Conservation (phyloP, 2,888 invertebrate genomes). For the Nipponacmea schrenckii region DNA sequence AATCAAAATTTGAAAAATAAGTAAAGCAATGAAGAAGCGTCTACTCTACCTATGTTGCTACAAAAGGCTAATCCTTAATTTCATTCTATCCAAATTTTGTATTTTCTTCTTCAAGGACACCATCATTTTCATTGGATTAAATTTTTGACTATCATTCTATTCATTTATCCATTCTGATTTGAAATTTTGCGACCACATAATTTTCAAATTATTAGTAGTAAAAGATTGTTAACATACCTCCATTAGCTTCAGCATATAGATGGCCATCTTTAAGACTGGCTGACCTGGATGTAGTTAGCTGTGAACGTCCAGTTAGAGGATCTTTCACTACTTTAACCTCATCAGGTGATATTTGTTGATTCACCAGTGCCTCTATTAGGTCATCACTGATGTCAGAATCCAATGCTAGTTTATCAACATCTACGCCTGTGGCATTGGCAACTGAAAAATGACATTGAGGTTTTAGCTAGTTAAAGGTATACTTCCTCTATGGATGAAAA, state of each 20-base stretch:
- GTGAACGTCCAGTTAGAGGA: conserved; percentile 45
- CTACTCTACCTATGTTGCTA: conserved; percentile 9
- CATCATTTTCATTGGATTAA: no score
- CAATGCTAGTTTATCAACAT: conserved; percentile 41
- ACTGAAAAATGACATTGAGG: conserved; percentile 26
- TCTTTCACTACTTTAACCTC: conserved; percentile 58
- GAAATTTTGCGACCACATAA: no score
- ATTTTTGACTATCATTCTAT: no score
- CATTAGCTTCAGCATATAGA: conserved; percentile 35
- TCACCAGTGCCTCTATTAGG: conserved; percentile 54
- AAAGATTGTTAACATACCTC: no score
- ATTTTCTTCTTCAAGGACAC: no score
- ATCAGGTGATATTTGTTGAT: conserved; percentile 48
- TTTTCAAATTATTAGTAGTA: no score
- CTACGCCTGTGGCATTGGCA: conserved; percentile 48
- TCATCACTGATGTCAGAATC: conserved; percentile 58
- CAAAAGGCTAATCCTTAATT: not conserved
- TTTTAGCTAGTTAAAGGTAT: no score
- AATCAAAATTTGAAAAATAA: no score
- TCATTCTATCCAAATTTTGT: no score
- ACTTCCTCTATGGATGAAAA: not conserved
- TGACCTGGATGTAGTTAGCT: conserved; percentile 43
- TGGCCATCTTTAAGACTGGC: conserved; percentile 52
- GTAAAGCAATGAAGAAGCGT: conserved; percentile 1
- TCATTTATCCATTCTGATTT: no score